These are phyloP conservation scores for Trachymyrmex cornetzi DNA, from an alignment of 1,140 invertebrate species.

Conservation along the genomic window DNA sequence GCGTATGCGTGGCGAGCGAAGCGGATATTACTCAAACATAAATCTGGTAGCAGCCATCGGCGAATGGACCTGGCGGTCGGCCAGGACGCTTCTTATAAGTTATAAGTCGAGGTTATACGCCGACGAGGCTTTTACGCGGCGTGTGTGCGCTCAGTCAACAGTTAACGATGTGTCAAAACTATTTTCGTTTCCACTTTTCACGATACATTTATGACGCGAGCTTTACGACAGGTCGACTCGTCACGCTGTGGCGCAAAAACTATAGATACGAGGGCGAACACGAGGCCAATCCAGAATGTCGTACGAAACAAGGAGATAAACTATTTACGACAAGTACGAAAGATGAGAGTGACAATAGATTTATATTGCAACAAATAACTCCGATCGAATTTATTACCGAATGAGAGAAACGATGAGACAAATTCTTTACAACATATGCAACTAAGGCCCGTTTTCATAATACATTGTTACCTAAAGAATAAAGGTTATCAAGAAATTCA, in stretches of 20 bases:
- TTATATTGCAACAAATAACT: background rate
- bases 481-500: too few species aligned
- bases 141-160: slow-evolving; percentile 69
- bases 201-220: slow-evolving; percentile 71
- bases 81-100: slow-evolving; percentile 70
- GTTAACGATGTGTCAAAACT: slow-evolving; percentile 78
- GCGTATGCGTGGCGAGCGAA: slow-evolving; percentile 33
- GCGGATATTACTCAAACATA: slow-evolving; percentile 74
- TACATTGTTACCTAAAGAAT: too few species aligned
- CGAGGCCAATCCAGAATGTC: background rate
- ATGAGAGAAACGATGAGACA: background rate
- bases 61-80: slow-evolving; percentile 60
- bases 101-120: slow-evolving; percentile 69
- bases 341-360: background rate
- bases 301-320: slow-evolving; percentile 1
- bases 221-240: slow-evolving; percentile 36
- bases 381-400: background rate
- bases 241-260: slow-evolving; percentile 37
- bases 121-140: slow-evolving; percentile 65
- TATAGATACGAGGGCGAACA: background rate
- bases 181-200: slow-evolving; percentile 70
- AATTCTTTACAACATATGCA: too few species aligned
- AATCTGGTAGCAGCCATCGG: slow-evolving; percentile 69
- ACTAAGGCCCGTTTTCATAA: too few species aligned
- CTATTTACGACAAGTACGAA: slow-evolving; percentile 16